Evolutionary conservation across 2,888 invertebrate species (phyloP), one percentile per base, ranked within the genome.

Genomic region (Lumbricus terrestris): DNA sequence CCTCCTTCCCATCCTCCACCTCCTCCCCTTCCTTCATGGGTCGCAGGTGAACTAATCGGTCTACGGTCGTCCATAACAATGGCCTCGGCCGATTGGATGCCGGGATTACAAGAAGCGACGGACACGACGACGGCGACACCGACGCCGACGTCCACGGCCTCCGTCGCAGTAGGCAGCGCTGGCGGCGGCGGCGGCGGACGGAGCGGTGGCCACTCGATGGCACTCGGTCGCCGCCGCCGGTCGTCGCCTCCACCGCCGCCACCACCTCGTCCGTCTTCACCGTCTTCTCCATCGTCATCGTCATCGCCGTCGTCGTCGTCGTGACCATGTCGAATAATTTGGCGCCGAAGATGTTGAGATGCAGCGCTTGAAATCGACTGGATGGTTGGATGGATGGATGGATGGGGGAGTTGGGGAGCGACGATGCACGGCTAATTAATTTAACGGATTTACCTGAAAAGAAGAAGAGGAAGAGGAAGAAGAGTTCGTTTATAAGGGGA

Each of bases 1-100:
- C 15, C 37, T 37, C 33, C 82, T 35, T 29, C 54, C n/a, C 2
- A 35, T 13, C 35, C 35, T 37, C 85, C 11, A 23, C 85, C 15
- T 16, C 33, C 82, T 34, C 82, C 20, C 5, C 23, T 5, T 35
- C 0, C 1, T 35, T 0, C 6, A 6, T 35, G n/a, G 85, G 85
- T 85, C 85, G 85, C 85, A 85, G 85, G 85, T 85, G 85, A 85
- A 85, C 85, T 85, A 85, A 85, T 85, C 34, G 85, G 69, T 0
- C 69, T 29, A 69, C 69, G 69, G 69, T 29, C 34, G 0, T 85
- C 35, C n/a, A 23, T 37, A 33, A 85, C 85, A 85, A 85, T 85
- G n/a, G 37, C 20, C 29, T 20, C 33, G 35, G n/a, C 35, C 85
- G 85, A 85, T 85, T 35, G 37, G 85, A 85, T 35, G 37, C 85